phyloP scores from a whole-genome alignment of 2,888 invertebrate species.

The Neoitamus cyanurus region DNA sequence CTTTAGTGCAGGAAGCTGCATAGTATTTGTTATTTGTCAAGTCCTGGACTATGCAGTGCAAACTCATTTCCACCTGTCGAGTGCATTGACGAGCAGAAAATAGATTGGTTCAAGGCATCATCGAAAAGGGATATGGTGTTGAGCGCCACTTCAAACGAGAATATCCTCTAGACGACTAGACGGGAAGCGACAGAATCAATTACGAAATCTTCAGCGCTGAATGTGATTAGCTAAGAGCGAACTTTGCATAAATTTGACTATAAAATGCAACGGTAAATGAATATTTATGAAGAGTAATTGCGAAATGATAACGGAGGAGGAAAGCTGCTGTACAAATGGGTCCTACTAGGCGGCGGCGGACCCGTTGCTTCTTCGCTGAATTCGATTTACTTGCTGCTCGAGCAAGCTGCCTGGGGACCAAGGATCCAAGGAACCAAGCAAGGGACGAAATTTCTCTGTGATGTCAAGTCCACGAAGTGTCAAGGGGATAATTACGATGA shows the following conservation, averaged over 20 bases:
- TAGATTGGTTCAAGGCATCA: background rate
- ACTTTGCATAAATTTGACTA: constrained; percentile 38
- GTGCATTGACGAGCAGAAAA: too few species aligned
- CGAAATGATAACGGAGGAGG: constrained; percentile 33
- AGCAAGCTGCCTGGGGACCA: background rate
- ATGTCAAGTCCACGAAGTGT: constrained; percentile 16
- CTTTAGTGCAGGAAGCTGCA: too few species aligned
- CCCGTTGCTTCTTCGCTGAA: background rate
- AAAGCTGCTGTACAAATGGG: constrained; percentile 13
- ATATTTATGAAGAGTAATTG: constrained; percentile 40
- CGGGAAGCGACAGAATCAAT: constrained; percentile 25
- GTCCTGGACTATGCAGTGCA: too few species aligned
- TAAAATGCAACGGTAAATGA: constrained; percentile 29
- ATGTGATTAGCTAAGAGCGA: constrained; percentile 33
- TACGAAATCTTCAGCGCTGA: constrained; percentile 35
- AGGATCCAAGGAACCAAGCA: background rate
- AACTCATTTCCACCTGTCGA: too few species aligned
- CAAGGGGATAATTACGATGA: constrained; percentile 42
- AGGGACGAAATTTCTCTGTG: constrained; percentile 9
- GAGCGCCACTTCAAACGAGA: background rate
- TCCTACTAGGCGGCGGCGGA: constrained; percentile 16
- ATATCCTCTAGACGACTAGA: too few species aligned
- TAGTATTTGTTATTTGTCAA: too few species aligned
- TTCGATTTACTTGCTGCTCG: background rate
- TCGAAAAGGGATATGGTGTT: background rate